A percentile compares a stretch with the other conserved stretches of the same genome.
These are phyloP conservation scores for Agonopterix subpropinquella DNA, from an alignment of 2,888 invertebrate genomes.

Conservation along the genomic window DNA sequence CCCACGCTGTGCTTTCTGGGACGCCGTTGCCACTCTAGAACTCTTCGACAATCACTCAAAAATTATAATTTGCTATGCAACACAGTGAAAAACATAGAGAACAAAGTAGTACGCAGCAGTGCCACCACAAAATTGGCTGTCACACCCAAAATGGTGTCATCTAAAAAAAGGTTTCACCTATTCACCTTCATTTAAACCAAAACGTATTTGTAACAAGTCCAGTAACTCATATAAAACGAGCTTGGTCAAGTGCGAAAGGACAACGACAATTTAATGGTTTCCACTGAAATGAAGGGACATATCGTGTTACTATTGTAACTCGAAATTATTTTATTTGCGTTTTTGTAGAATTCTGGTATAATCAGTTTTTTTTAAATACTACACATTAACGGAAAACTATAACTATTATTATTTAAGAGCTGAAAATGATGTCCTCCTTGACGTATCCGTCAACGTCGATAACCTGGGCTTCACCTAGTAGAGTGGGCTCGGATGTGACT, in stretches of 20 bases:
- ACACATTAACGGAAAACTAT: too few species aligned
- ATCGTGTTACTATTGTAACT: not conserved
- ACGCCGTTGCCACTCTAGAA: too few species aligned
- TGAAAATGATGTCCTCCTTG: too few species aligned
- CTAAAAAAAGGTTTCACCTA: not conserved
- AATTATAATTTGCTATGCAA: not conserved
- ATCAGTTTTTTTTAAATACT: too few species aligned
- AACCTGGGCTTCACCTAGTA: too few species aligned
- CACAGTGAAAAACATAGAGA: not conserved
- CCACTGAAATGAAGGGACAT: slow-evolving; percentile 13
- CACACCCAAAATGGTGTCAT: not conserved
- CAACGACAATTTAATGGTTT: slow-evolving; percentile 20
- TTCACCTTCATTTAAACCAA: slow-evolving; percentile 3
- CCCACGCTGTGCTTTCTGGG: too few species aligned
- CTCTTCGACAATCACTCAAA: not conserved
- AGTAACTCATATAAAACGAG: slow-evolving; percentile 14
- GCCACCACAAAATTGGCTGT: not conserved
- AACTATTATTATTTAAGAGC: too few species aligned
- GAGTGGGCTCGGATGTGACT: too few species aligned
- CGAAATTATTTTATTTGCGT: not conserved
- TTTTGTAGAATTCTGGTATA: not conserved
- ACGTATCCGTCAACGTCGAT: too few species aligned
- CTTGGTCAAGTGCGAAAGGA: slow-evolving; percentile 13
- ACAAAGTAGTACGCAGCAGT: too few species aligned
- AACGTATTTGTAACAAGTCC: slow-evolving; percentile 13